A percentile compares a stretch with the other conserved stretches of the same genome.
phyloP scores from a whole-genome alignment of 2,797 vertebrate species.

The Oceanodroma leucorhoa region DNA sequence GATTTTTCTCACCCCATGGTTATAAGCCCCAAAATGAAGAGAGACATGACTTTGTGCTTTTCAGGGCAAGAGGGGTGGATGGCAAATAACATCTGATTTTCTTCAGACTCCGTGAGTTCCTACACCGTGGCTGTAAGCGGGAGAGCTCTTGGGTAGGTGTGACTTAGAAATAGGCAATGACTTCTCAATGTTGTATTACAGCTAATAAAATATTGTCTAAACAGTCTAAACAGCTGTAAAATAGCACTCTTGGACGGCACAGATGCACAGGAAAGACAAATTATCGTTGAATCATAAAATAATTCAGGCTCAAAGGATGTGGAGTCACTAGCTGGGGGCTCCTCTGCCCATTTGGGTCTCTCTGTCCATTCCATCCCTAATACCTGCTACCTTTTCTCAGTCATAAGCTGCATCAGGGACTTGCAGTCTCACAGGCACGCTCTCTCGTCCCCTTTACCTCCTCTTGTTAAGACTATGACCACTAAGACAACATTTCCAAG shows the following conservation, averaged over 20 bases:
- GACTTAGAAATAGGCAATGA: background rate
- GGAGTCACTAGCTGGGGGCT: background rate
- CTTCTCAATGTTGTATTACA: background rate
- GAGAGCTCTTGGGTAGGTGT: background rate
- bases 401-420: background rate
- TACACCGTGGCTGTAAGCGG: background rate
- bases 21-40: background rate
- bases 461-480: background rate
- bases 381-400: background rate
- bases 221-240: background rate
- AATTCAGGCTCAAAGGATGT: background rate
- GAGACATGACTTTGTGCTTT: background rate
- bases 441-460: background rate
- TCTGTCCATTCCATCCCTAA: background rate
- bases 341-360: background rate
- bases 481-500: constrained; percentile 22
- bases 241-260: background rate
- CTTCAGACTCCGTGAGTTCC: background rate
- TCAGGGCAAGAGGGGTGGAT: background rate
- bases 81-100: background rate
- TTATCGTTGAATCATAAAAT: background rate
- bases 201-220: background rate
- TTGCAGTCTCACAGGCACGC: background rate
- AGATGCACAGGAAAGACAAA: background rate
- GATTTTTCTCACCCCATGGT: background rate